Base-by-base conservation (phyloP, 2,888 invertebrate species). In the Calameuta filiformis region DNA sequence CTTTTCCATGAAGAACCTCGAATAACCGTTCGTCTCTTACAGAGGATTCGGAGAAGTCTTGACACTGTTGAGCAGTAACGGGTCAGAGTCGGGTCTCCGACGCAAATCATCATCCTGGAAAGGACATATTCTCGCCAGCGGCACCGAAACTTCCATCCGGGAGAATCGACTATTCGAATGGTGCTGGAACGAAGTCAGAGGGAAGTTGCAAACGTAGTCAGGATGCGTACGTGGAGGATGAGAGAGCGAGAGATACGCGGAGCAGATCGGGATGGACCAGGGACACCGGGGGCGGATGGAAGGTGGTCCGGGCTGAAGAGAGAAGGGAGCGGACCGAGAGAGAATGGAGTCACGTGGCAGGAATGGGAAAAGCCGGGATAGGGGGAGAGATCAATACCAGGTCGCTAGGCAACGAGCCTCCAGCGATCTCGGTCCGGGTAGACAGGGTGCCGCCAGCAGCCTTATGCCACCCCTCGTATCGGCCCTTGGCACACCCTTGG, bases 371-470 rank as follows among this genome's bases (percentile, higher is more conserved):
- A 84, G 85, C 85, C 87, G 89, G 87, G 88, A 88, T 87, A 88
- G 85, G 85, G 79, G 81, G 88, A 84, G 90, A 92, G 92, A 92
- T 92, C 92, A 92, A 92, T 92, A 92, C 91, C 88, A 85, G 88
- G 92, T 91, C 87, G 90, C 91, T 91, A 91, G 90, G 92, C 90
- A 91, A 92, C 92, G 89, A 90, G 91, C 91, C 91, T 90, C 91
- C 90, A 88, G 91, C 89, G 88, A 90, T 89, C 89, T 88, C 89
- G 90, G 91, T 91, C 92, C 94, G 94, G 94, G 94, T 94, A 93
- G 93, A 92, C 92, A 92, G 92, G 91, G 92, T 92, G 92, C 92
- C 92, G 93, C 93, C 92, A 92, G 91, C 92, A 90, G 91, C 92
- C 92, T 92, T 92, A 91, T 90, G 90, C 91, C 93, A 93, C 91